These are phyloP conservation scores for Gerris lacustris DNA, from an alignment of 2,888 invertebrate species.

Conservation along the genomic window DNA sequence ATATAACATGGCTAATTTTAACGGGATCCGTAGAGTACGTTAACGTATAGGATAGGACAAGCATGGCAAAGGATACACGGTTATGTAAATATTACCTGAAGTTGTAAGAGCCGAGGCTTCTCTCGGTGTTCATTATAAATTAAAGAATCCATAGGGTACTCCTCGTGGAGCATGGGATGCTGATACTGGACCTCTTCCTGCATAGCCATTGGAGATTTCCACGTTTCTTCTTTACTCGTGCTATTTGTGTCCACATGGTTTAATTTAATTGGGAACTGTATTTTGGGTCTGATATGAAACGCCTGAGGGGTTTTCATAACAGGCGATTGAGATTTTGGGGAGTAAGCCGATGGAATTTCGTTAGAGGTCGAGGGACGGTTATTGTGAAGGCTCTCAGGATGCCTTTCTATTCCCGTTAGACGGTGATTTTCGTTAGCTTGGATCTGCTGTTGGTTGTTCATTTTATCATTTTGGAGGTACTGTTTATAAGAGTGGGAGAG, in stretches of 20 bases:
- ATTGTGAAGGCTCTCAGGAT: not conserved
- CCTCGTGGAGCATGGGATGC: not conserved
- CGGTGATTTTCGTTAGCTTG: not conserved
- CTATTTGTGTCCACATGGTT: not conserved
- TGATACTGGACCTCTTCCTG: conserved; percentile 14
- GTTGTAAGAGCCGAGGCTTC: not conserved
- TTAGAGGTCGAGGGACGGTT: not conserved
- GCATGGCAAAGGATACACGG: no score
- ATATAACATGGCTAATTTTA: no score
- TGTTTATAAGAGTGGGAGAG: not conserved
- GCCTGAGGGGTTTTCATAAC: not conserved
- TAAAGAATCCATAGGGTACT: not conserved
- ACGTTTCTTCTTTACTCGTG: conserved; percentile 20
- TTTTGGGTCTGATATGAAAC: not conserved
- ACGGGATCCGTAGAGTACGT: no score
- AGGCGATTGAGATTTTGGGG: not conserved
- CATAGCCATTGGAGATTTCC: conserved; percentile 19
- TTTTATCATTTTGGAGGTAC: not conserved
- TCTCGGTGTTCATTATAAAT: not conserved
- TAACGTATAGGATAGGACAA: no score
- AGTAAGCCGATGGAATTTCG: not conserved
- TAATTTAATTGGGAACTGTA: not conserved
- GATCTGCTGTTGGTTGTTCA: not conserved
- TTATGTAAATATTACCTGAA: not conserved
- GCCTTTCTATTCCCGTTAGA: not conserved